A percentile compares a stretch with the other conserved stretches of the same genome.
Evolutionary conservation across 2,888 invertebrate genomes (phyloP).

Genomic region (Drosophila imparisetae): DNA sequence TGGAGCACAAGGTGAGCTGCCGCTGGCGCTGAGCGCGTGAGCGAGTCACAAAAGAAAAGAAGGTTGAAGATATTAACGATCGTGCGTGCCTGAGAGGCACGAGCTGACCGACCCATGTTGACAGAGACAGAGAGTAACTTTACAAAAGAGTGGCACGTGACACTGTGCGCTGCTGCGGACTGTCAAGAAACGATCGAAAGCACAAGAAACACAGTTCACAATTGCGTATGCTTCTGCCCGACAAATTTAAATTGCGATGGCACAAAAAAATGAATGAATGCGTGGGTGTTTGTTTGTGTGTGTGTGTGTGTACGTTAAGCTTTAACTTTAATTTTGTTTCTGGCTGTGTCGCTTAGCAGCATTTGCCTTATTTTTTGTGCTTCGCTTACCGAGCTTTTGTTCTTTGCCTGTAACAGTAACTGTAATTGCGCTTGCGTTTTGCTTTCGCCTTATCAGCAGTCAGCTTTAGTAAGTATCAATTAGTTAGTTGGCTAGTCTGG

Average conservation of each 20-base stretch:
- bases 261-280: conserved; percentile 2
- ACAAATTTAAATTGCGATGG: conserved; percentile 17
- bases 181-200: conserved; percentile 23
- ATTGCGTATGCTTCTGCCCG: not conserved
- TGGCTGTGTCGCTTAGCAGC: conserved; percentile 28
- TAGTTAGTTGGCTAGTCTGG: conserved; percentile 44
- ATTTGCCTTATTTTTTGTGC: conserved; percentile 17
- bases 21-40: conserved; percentile 64
- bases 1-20: conserved; percentile 35
- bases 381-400: conserved; percentile 65
- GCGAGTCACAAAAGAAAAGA: conserved; percentile 9
- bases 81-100: conserved; percentile 51
- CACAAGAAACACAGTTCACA: conserved; percentile 22
- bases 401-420: conserved; percentile 40
- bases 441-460: conserved; percentile 44
- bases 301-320: not conserved
- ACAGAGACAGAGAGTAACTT: conserved; percentile 2
- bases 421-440: conserved; percentile 68
- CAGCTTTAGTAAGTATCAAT: conserved; percentile 56
- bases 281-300: not conserved
- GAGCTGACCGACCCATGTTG: conserved; percentile 15
- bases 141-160: conserved; percentile 37
- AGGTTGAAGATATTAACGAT: conserved; percentile 26
- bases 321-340: conserved; percentile 10
- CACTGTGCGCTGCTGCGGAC: conserved; percentile 3